phyloP scores from a whole-genome alignment of 2,797 vertebrate species.

The Notolabrus celidotus region DNA sequence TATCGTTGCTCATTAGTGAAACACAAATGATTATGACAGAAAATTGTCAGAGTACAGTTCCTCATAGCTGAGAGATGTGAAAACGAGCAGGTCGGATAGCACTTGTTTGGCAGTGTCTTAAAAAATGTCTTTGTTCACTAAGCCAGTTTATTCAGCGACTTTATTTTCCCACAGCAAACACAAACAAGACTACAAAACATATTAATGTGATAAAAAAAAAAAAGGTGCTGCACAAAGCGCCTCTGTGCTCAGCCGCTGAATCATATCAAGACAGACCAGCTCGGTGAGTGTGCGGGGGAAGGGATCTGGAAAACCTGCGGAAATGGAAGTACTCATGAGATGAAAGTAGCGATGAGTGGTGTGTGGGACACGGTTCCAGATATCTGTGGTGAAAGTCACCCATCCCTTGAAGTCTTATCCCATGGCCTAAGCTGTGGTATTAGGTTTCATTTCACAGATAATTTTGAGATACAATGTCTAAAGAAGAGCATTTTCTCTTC shows the following conservation, averaged over 20 bases:
- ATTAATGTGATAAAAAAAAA: conserved; percentile 40
- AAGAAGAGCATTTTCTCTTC: conserved; percentile 61
- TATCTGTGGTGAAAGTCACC: conserved; percentile 65
- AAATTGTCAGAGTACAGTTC: not conserved
- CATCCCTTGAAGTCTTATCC: conserved; percentile 69
- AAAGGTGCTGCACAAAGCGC: conserved; percentile 55
- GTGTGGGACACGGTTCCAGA: conserved; percentile 50
- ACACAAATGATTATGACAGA: not conserved
- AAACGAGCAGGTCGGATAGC: conserved; percentile 18
- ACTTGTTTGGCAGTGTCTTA: conserved; percentile 8
- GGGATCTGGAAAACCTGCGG: conserved; percentile 54
- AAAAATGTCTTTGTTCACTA: conserved; percentile 10
- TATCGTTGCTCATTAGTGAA: conserved; percentile 1
- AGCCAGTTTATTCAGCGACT: conserved; percentile 26
- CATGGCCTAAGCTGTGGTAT: conserved; percentile 58
- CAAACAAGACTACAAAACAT: conserved; percentile 42
- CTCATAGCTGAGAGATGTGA: conserved; percentile 6
- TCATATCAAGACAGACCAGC: conserved; percentile 70
- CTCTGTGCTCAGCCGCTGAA: conserved; percentile 59
- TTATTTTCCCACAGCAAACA: conserved; percentile 46
- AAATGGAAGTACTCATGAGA: conserved; percentile 64
- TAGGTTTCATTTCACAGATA: conserved; percentile 74
- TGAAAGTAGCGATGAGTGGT: conserved; percentile 58
- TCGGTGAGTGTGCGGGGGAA: conserved; percentile 54
- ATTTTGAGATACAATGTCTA: conserved; percentile 63